These are phyloP conservation scores for Sparidentex hasta DNA, from an alignment of 2,797 vertebrate species.

Conservation along the genomic window DNA sequence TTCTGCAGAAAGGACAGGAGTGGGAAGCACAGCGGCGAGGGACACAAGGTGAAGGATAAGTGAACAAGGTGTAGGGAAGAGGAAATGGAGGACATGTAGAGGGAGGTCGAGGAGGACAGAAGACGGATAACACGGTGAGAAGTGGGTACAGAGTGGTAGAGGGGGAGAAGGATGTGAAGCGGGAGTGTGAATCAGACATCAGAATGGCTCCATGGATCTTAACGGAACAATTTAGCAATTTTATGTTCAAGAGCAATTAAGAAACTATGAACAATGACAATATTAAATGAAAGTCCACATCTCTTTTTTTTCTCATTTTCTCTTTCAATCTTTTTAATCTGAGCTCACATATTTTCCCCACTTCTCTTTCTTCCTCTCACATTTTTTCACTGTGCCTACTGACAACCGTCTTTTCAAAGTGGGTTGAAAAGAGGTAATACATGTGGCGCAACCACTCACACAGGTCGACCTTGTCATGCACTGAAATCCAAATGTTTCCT, in stretches of 20 bases:
- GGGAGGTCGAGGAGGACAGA: background rate
- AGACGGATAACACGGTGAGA: background rate
- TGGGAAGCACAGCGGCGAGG: background rate
- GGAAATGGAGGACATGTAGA: conserved; percentile 8
- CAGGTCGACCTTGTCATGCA: too few species aligned
- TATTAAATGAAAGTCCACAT: background rate
- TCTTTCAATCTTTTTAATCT: too few species aligned
- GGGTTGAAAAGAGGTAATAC: too few species aligned
- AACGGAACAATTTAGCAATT: background rate
- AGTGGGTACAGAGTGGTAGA: background rate
- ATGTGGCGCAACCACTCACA: too few species aligned
- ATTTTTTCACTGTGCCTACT: too few species aligned
- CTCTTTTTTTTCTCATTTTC: too few species aligned
- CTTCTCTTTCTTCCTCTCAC: too few species aligned
- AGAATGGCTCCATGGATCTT: background rate
- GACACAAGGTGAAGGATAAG: conserved; percentile 17
- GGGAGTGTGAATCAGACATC: conserved; percentile 10
- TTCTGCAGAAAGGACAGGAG: conserved; percentile 35
- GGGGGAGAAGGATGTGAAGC: background rate
- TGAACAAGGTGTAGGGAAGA: conserved; percentile 18
- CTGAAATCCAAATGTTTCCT: too few species aligned
- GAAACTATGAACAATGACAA: background rate
- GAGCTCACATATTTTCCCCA: too few species aligned
- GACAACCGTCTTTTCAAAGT: too few species aligned
- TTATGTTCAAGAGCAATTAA: conserved; percentile 11